Percentiles rank a stretch among this genome's conserved stretches.
Conservation (phyloP, 2,797 vertebrate genomes). For the Vespertilio murinus region DNA sequence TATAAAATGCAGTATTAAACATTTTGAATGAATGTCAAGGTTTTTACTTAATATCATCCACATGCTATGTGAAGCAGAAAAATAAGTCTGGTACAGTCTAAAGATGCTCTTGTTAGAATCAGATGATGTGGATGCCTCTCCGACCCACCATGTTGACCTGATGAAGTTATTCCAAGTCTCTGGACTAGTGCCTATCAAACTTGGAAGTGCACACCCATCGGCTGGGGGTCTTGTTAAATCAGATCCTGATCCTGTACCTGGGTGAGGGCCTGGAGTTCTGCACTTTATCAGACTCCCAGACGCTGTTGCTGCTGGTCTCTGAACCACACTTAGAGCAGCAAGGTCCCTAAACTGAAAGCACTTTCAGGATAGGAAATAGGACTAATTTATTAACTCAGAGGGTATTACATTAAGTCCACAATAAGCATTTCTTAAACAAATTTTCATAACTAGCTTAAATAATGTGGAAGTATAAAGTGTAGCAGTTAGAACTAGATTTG, state of each 20-base stretch:
- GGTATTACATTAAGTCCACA: neutral
- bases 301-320: neutral
- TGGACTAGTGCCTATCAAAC: neutral
- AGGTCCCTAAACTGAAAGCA: neutral
- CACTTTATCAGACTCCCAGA: neutral
- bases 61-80: neutral
- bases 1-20: neutral
- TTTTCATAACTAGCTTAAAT: neutral
- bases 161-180: neutral
- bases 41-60: neutral
- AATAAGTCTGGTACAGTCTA: neutral
- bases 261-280: neutral
- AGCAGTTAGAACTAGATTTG: neutral
- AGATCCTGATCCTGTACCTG: neutral
- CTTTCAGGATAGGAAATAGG: neutral
- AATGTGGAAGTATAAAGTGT: neutral
- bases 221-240: neutral
- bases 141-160: neutral
- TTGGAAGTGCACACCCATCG: neutral
- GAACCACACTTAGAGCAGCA: neutral
- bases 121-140: neutral
- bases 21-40: neutral
- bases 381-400: neutral
- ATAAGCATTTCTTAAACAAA: neutral
- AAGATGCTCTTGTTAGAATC: neutral